A percentile compares a stretch with the other conserved stretches of the same genome.
phyloP scores from a whole-genome alignment of 2,113 vertebrate species.

The Myanophis thanlyinensis region DNA sequence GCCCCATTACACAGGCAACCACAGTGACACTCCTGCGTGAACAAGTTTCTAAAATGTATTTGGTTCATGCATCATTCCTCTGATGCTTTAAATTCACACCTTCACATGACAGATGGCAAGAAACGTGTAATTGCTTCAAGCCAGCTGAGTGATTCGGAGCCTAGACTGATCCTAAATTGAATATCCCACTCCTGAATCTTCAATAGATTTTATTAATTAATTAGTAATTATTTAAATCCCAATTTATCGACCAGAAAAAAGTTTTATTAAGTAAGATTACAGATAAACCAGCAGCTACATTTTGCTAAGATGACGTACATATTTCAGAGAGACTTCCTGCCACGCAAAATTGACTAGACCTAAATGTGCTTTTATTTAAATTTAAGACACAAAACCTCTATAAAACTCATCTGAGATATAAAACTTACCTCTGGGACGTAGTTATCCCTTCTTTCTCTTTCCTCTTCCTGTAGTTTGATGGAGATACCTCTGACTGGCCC shows the following conservation, averaged over 20 bases:
- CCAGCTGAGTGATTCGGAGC: neutral
- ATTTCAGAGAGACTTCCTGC: neutral
- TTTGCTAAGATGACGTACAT: neutral
- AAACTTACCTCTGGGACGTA: slow-evolving; percentile 90
- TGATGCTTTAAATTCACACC: neutral
- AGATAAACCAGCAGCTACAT: neutral
- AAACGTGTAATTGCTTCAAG: neutral
- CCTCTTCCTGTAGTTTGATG: slow-evolving; percentile 98
- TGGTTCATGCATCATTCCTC: neutral
- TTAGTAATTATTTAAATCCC: neutral
- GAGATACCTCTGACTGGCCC: slow-evolving; percentile 95
- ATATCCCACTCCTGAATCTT: neutral
- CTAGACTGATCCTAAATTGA: neutral
- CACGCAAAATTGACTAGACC: neutral
- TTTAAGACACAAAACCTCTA: neutral
- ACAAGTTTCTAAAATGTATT: neutral
- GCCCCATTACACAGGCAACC: neutral
- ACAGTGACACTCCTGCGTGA: neutral
- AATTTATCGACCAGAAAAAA: neutral
- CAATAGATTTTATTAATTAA: neutral
- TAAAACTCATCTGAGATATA: fast-evolving
- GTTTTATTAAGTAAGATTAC: neutral
- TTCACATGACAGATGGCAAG: neutral
- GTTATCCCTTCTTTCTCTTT: slow-evolving; percentile 94
- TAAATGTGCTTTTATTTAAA: neutral